Base-by-base conservation (phyloP, 2,888 invertebrate species). In the Charanyca ferruginea region DNA sequence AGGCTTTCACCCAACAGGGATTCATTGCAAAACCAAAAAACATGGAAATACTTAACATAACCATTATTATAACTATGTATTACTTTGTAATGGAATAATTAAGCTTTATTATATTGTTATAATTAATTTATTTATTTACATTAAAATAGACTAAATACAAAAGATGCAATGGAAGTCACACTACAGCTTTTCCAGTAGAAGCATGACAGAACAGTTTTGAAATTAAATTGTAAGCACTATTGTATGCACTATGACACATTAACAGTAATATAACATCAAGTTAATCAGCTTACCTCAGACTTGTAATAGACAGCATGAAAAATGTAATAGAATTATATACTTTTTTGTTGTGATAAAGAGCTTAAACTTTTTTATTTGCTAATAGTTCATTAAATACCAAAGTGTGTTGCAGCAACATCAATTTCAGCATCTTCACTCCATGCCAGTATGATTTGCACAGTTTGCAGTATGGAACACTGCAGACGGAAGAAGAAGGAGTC, bases 361-460 rank as follows among this genome's bases (percentile, higher is more conserved):
- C 28, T 5, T 5, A 28, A 28, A 28, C 28, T 28, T 28, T 5
- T 5, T 28, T 28, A 2, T 6, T 28, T 5, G 7, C 11, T 11
- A 38, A 38, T 38, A 38, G 16, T 38, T 2, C 4, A 38, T 16
- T 5, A 16, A 25, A n/a, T 41, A 97, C 97, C 96, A 89, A 97
- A 95, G 81, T 96, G 91, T 74, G 93, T 91, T 18, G 96, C 95
- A 47, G 96, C 94, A 28, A 90, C 81, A 58, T 93, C 93, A 8
- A 91, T 85, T 42, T 96, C 96, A n/a, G 96, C 95, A 85, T 96
- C 96, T 80, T 97, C 96, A 88, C 96, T 96, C 97, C 97, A 97
- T 0, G 96, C 97, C 45, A 97, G 87, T 62, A 97, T 96, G 13
- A 96, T 90, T 85, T 97, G 96, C 66, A 97, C 89, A 48, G 96